A percentile compares a stretch with the other conserved stretches of the same genome.
These are phyloP conservation scores for Nemopilema nomurai DNA, from an alignment of 30 jellyfish, hydroid and myxozoan genomes.

Conservation along the genomic window DNA sequence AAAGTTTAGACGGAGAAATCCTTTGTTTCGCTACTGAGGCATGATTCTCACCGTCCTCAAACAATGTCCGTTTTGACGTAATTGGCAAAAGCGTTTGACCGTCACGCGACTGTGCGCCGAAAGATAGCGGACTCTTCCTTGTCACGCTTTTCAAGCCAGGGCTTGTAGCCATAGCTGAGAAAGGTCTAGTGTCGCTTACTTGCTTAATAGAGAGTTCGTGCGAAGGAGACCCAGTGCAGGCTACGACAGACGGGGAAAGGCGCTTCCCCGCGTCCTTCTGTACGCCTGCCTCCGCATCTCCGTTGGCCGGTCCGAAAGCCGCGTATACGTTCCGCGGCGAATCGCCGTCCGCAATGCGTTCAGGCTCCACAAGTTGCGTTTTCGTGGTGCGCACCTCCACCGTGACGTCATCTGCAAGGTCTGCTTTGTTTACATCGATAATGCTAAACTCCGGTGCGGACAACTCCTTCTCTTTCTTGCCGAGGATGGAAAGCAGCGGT, in stretches of 20 bases:
- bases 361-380: not conserved
- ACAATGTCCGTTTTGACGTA: not conserved
- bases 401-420: not conserved
- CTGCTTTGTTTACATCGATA: not conserved
- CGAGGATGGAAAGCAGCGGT: not conserved
- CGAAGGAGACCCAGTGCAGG: not conserved
- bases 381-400: not conserved
- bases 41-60: not conserved
- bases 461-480: not conserved
- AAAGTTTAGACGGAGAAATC: not conserved
- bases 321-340: conserved; percentile 3
- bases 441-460: not conserved
- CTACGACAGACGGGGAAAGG: not conserved
- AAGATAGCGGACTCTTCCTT: not conserved
- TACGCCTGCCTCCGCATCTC: not conserved
- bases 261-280: not conserved
- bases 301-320: conserved; percentile 10
- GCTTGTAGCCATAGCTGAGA: not conserved
- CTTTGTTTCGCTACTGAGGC: not conserved
- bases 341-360: not conserved
- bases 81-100: not conserved
- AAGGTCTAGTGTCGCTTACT: not conserved
- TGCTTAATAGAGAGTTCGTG: not conserved
- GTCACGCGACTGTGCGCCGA: not conserved
- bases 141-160: not conserved